These are phyloP conservation scores for Lasius platythorax DNA, from an alignment of 2,888 invertebrate species.

Conservation along the genomic window DNA sequence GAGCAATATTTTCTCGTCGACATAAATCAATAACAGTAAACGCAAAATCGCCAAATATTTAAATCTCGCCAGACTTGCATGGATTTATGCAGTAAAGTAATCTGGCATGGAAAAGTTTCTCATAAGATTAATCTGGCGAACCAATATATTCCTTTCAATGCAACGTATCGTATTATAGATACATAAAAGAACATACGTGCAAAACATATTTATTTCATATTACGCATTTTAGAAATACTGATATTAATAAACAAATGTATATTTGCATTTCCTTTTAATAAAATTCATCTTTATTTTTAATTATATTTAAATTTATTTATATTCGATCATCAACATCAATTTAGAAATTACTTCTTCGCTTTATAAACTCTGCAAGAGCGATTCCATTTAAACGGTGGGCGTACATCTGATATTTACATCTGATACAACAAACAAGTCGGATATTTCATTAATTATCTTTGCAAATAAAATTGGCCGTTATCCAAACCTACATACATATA, in stretches of 20 bases:
- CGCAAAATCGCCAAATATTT: slow-evolving; percentile 15
- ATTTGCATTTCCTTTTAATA: slow-evolving; percentile 13
- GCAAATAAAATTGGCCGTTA: slow-evolving; percentile 30
- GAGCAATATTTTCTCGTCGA: slow-evolving; percentile 25
- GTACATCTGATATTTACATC: slow-evolving; percentile 4
- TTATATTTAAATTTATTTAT: neutral
- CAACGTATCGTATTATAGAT: neutral
- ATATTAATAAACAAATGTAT: neutral
- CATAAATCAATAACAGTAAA: slow-evolving; percentile 33
- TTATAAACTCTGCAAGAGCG: slow-evolving; percentile 3
- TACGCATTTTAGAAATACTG: neutral
- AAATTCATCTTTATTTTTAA: neutral
- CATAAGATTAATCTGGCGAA: neutral
- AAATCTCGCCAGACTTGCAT: neutral
- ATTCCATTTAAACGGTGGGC: neutral
- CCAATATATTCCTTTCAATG: slow-evolving; percentile 5
- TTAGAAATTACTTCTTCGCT: neutral
- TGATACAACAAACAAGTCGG: slow-evolving; percentile 19
- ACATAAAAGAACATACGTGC: neutral
- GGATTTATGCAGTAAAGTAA: slow-evolving; percentile 10
- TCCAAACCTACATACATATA: neutral
- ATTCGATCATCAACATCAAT: neutral
- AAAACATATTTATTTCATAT: neutral
- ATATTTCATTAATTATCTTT: neutral
- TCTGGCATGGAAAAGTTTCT: neutral